These are phyloP conservation scores for Tringa solitaria DNA, from an alignment of 2,113 vertebrate species.

Conservation along the genomic window DNA sequence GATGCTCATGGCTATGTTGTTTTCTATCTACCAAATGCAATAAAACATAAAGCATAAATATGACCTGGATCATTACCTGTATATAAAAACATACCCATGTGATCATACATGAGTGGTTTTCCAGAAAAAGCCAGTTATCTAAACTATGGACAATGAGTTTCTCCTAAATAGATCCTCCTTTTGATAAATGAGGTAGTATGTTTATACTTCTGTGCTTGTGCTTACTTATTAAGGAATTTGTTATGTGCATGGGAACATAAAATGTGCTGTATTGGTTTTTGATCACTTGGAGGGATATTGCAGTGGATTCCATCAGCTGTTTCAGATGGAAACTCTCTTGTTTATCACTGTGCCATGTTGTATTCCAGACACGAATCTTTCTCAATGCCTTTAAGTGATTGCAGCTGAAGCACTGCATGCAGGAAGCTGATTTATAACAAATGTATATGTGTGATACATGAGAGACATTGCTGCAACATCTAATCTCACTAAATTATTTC, in stretches of 20 bases:
- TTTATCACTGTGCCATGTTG: not conserved
- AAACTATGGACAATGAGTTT: not conserved
- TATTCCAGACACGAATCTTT: not conserved
- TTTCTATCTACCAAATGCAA: not conserved
- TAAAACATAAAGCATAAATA: not conserved
- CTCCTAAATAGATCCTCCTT: not conserved
- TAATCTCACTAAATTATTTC: not conserved
- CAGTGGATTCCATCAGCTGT: not conserved
- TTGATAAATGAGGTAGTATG: not conserved
- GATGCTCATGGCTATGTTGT: not conserved
- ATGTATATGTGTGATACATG: not conserved
- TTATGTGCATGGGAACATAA: not conserved
- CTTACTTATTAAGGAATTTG: not conserved
- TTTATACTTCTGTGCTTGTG: not conserved
- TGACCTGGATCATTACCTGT: not conserved
- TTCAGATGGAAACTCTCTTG: not conserved
- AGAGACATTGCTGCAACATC: not conserved
- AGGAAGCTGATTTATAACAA: not conserved
- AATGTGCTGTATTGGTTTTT: not conserved
- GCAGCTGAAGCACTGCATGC: not conserved
- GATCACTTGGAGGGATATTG: not conserved
- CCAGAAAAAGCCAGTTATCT: not conserved
- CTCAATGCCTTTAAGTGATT: not conserved
- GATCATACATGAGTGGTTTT: not conserved
- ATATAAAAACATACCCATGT: not conserved